phyloP scores from a whole-genome alignment of 2,888 invertebrate genomes.

The Lycia hirtaria region DNA sequence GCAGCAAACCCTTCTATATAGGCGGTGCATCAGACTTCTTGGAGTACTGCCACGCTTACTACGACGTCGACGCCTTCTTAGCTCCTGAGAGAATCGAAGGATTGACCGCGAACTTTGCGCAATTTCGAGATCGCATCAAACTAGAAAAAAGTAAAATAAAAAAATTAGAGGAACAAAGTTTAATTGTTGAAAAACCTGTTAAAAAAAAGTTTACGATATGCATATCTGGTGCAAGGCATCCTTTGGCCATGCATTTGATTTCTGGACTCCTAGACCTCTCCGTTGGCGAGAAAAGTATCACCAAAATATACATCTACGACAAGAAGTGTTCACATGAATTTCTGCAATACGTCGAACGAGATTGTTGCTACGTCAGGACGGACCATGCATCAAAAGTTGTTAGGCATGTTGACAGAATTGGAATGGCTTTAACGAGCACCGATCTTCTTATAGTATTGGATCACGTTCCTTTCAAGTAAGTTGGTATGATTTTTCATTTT shows the following conservation, averaged over 20 bases:
- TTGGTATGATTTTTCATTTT: constrained; percentile 10
- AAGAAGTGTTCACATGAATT: constrained; percentile 53
- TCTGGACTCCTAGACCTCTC: constrained; percentile 64
- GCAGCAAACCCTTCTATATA: constrained; percentile 84
- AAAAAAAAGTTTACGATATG: constrained; percentile 57
- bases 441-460: constrained; percentile 83
- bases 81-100: constrained; percentile 59
- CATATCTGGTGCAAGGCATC: constrained; percentile 67
- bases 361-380: constrained; percentile 64
- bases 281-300: constrained; percentile 51
- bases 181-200: constrained; percentile 16
- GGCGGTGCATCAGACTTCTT: constrained; percentile 86
- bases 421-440: constrained; percentile 73
- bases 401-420: constrained; percentile 71
- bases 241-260: constrained; percentile 65
- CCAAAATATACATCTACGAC: constrained; percentile 70
- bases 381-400: constrained; percentile 62
- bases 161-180: constrained; percentile 16
- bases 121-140: constrained; percentile 58
- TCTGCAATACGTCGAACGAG: constrained; percentile 64
- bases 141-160: constrained; percentile 33
- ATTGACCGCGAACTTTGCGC: constrained; percentile 57
- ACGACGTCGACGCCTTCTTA: constrained; percentile 71
- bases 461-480: constrained; percentile 71
- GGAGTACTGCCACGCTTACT: constrained; percentile 87